These are phyloP conservation scores for Tetramorium bicarinatum DNA, from an alignment of 2,888 invertebrate species.

Conservation along the genomic window DNA sequence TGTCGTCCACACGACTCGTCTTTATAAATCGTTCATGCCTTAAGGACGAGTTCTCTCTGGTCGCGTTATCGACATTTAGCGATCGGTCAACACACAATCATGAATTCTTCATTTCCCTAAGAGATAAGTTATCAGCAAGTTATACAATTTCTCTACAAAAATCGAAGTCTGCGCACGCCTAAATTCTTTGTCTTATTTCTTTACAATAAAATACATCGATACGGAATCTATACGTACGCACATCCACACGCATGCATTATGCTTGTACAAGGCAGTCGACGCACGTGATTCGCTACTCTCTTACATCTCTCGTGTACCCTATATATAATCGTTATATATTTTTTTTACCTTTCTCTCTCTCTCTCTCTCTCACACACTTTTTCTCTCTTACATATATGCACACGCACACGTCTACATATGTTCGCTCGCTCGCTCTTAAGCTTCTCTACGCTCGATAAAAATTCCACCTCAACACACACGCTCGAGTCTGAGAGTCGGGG, in stretches of 20 bases:
- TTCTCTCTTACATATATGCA: not conserved
- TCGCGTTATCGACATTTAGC: slow-evolving; percentile 52
- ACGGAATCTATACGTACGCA: slow-evolving; percentile 71
- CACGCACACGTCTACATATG: not conserved
- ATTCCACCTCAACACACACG: slow-evolving; percentile 73
- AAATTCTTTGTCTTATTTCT: slow-evolving; percentile 67
- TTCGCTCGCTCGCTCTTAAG: slow-evolving; percentile 30
- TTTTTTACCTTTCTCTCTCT: slow-evolving; percentile 2
- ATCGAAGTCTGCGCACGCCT: slow-evolving; percentile 77
- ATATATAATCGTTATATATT: slow-evolving; percentile 31
- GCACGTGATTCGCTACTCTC: slow-evolving; percentile 40
- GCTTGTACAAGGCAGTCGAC: slow-evolving; percentile 57
- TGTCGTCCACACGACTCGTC: slow-evolving; percentile 39
- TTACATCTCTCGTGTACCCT: slow-evolving; percentile 34
- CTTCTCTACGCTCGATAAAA: slow-evolving; percentile 72
- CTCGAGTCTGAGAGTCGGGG: slow-evolving; percentile 56
- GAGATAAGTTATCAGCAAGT: slow-evolving; percentile 73
- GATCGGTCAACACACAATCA: slow-evolving; percentile 68
- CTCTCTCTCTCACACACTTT: not conserved
- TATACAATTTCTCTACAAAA: slow-evolving; percentile 80
- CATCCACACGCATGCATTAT: slow-evolving; percentile 60
- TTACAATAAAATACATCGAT: slow-evolving; percentile 85
- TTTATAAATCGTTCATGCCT: slow-evolving; percentile 24
- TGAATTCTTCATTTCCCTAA: slow-evolving; percentile 69
- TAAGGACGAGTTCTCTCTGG: slow-evolving; percentile 45